Evolutionary conservation across 2,113 vertebrate species (phyloP), one percentile per base, ranked within the genome.

Genomic region (Miniopterus natalensis): DNA sequence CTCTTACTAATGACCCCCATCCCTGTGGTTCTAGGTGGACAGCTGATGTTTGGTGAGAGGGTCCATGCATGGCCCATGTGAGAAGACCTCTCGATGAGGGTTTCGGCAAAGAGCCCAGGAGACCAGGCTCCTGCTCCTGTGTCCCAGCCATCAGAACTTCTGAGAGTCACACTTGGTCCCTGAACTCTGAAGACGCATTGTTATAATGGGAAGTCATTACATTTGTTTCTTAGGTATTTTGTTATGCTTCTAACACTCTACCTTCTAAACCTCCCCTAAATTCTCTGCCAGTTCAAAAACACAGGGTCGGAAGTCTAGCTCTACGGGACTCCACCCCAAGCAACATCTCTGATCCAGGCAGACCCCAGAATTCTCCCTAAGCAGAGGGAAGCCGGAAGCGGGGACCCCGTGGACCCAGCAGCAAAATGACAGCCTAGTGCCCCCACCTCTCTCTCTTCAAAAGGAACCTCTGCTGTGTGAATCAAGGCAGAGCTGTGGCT

Each of bases 191-290:
- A 87, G 63, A 70, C 14, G 40, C 65, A 27, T 53, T 53, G n/a
- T 36, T 74, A 36, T 42, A 90, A 84, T 5, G 13, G 6, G 55
- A 15, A 55, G 3, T 75, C 21, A 17, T 45, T 88, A 3, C 31
- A 53, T 87, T 27, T 88, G 25, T 29, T 65, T 85, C 21, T 47
- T 73, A 77, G 61, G 31, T 9, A 73, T 23, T 29, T 47, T 81
- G 9, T 61, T 68, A 92, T 87, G 25, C 15, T 88, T 89, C 85
- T 92, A 92, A 92, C 71, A 45, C 49, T 78, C 63, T 90, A 47
- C 57, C 61, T 93, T 92, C 79, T 92, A 81, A 91, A 36, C 17
- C 18, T 66, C 65, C 71, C 81, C 40, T 83, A n/a, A 80, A 63
- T 61, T 80, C 17, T 83, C 49, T 79, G 18, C 63, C 66, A 18